A percentile compares a stretch with the other conserved stretches of the same genome.
Conservation (phyloP, 2,113 vertebrate species). For the Rhinoderma darwinii region DNA sequence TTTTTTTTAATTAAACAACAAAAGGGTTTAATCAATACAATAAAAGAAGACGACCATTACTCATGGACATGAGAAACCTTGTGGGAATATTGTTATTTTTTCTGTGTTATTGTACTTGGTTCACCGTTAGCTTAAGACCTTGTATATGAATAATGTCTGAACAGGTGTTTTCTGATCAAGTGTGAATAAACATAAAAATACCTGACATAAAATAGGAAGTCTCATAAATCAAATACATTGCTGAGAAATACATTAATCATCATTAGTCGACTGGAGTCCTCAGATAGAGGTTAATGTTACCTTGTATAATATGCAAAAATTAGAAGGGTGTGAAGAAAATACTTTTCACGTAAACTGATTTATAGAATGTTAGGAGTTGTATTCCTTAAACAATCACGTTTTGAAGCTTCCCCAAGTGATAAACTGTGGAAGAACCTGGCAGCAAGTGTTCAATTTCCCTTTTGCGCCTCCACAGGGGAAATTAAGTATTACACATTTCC, state of each 20-base stretch:
- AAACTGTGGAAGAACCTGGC: not conserved
- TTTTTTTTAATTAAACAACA: slow-evolving; percentile 12
- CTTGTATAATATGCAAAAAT: not conserved
- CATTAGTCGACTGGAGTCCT: not conserved
- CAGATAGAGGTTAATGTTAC: not conserved
- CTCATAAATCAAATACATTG: slow-evolving; percentile 33
- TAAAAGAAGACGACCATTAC: not conserved
- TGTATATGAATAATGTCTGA: slow-evolving; percentile 23
- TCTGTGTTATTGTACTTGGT: slow-evolving; percentile 1
- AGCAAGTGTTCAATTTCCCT: not conserved
- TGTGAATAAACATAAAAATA: slow-evolving; percentile 30
- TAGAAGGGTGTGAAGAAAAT: not conserved
- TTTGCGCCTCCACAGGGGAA: not conserved
- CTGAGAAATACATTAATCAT: slow-evolving; percentile 30
- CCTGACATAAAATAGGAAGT: not conserved
- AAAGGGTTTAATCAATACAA: slow-evolving; percentile 8
- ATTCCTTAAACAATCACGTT: not conserved
- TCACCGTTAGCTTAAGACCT: not conserved
- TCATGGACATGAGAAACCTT: not conserved
- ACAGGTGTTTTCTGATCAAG: slow-evolving; percentile 44
- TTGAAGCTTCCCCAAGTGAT: not conserved
- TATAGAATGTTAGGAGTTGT: not conserved
- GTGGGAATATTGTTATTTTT: not conserved
- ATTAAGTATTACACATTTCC: not conserved
- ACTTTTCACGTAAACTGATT: not conserved